These are phyloP conservation scores for Stenchaetothrips biformis DNA, from an alignment of 2,888 invertebrate species.

Conservation along the genomic window DNA sequence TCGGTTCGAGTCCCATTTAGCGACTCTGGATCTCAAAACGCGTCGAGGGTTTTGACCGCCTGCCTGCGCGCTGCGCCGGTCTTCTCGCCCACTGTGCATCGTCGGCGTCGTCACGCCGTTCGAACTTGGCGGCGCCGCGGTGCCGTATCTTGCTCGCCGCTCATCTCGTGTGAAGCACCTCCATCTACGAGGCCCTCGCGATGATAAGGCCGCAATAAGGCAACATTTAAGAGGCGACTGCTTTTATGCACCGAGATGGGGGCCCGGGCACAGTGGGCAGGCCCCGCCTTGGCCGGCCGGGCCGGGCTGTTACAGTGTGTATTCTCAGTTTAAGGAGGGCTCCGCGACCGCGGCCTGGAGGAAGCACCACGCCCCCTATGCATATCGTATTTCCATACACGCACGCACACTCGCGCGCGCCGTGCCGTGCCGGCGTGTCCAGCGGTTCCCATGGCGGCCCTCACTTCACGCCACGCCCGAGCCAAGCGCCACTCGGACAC, in stretches of 20 bases:
- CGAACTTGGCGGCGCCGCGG: too few species aligned
- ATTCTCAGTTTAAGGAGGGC: too few species aligned
- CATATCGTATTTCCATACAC: constrained; percentile 19
- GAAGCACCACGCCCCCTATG: not conserved
- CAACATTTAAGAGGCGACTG: not conserved
- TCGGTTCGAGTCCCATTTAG: too few species aligned
- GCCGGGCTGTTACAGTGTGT: not conserved
- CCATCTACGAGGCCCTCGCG: too few species aligned
- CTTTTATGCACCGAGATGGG: not conserved
- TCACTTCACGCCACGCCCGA: not conserved
- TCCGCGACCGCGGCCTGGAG: not conserved
- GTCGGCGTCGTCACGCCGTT: too few species aligned
- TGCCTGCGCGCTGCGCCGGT: too few species aligned
- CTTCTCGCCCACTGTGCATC: too few species aligned
- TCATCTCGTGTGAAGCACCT: too few species aligned
- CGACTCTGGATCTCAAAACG: too few species aligned
- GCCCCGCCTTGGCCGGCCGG: not conserved
- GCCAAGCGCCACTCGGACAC: not conserved
- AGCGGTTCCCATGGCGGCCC: not conserved
- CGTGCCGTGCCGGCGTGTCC: not conserved
- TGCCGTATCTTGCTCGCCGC: too few species aligned
- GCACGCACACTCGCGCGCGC: not conserved
- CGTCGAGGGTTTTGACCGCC: too few species aligned
- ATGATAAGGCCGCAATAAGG: not conserved
- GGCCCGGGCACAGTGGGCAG: too few species aligned